Evolutionary conservation across 2,888 invertebrate species (phyloP).

Genomic region (Lottia gigantea): DNA sequence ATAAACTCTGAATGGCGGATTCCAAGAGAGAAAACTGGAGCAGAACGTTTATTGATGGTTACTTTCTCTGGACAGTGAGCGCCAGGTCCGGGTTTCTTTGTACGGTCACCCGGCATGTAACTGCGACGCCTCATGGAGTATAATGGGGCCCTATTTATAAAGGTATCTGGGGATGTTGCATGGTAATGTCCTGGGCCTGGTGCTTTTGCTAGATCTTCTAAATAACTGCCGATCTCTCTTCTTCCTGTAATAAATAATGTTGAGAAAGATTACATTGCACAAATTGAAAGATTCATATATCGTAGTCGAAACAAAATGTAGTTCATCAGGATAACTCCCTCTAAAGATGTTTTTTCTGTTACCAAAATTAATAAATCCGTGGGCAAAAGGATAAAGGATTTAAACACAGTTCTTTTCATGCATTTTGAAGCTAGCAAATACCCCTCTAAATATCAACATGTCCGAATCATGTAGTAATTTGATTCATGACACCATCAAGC

Average conservation of each 20-base stretch:
- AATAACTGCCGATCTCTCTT: constrained; percentile 69
- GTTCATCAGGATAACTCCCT: too few species aligned
- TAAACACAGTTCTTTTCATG: too few species aligned
- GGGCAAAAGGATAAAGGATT: too few species aligned
- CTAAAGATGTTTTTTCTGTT: too few species aligned
- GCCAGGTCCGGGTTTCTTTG: constrained; percentile 88
- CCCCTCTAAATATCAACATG: too few species aligned
- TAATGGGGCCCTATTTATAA: constrained; percentile 76
- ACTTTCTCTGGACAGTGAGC: constrained; percentile 96
- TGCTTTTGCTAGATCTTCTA: constrained; percentile 54
- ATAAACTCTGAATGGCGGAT: constrained; percentile 67
- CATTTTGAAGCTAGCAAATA: too few species aligned
- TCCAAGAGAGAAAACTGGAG: constrained; percentile 67
- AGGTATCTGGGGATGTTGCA: constrained; percentile 74
- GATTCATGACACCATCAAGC: too few species aligned
- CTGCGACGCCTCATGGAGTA: constrained; percentile 87
- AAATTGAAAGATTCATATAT: too few species aligned
- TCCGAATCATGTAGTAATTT: too few species aligned
- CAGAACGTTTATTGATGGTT: constrained; percentile 47
- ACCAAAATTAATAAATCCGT: too few species aligned
- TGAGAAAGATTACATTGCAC: too few species aligned
- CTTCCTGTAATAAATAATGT: constrained; percentile 14
- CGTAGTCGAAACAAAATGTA: too few species aligned
- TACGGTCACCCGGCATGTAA: constrained; percentile 80
- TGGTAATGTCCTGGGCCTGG: constrained; percentile 83